These are phyloP conservation scores for Sandelia bainsii DNA, from an alignment of 2,797 vertebrate species.

Conservation along the genomic window DNA sequence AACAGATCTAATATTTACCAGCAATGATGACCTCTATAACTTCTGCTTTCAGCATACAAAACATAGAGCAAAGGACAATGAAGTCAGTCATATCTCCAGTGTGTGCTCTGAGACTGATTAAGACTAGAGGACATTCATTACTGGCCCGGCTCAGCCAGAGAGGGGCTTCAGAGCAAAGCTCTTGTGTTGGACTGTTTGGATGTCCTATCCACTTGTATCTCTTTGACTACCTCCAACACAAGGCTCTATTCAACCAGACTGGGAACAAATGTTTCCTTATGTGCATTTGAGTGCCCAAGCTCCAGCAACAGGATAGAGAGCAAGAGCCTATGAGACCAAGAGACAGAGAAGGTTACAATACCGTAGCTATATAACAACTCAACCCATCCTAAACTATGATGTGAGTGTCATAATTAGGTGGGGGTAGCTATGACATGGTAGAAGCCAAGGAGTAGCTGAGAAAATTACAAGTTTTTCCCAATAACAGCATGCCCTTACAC, in stretches of 20 bases:
- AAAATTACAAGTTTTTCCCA: constrained; percentile 61
- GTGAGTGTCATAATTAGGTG: constrained; percentile 18
- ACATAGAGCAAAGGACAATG: constrained; percentile 70
- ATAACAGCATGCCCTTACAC: constrained; percentile 45
- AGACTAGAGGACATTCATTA: constrained; percentile 81
- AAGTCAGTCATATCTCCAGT: constrained; percentile 78
- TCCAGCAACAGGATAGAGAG: constrained; percentile 59
- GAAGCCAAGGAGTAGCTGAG: constrained; percentile 43
- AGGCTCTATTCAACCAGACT: constrained; percentile 90
- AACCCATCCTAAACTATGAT: constrained; percentile 32
- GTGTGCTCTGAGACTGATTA: constrained; percentile 74
- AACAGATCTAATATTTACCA: constrained; percentile 69
- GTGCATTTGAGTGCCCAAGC: constrained; percentile 79
- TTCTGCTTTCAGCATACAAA: constrained; percentile 53
- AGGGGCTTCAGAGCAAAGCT: constrained; percentile 78
- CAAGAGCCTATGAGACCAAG: constrained; percentile 54
- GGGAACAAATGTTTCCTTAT: constrained; percentile 96
- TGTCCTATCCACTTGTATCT: constrained; percentile 83
- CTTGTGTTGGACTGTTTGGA: constrained; percentile 82
- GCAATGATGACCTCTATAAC: constrained; percentile 50
- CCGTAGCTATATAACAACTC: constrained; percentile 16
- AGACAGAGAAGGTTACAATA: constrained; percentile 43
- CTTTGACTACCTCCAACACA: constrained; percentile 87
- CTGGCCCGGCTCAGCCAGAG: constrained; percentile 73
- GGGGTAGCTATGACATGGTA: constrained; percentile 7